These are phyloP conservation scores for Odobenus rosmarus DNA, from an alignment of 2,113 vertebrate species.

Conservation along the genomic window DNA sequence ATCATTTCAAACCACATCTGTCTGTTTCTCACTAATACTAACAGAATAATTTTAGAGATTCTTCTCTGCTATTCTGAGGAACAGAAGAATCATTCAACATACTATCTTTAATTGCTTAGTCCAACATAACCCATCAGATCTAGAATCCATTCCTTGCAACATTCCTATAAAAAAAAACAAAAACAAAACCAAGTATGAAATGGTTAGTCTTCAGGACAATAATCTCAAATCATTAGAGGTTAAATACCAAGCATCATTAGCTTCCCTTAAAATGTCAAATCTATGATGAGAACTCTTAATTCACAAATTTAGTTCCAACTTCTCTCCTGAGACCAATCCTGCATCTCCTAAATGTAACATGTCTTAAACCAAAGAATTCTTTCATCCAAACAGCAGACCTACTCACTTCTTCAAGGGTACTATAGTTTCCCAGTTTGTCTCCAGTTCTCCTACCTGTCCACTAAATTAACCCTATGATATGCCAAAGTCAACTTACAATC, in stretches of 20 bases:
- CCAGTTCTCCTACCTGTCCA: background rate
- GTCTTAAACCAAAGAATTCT: slow-evolving; percentile 13
- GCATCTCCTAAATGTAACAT: background rate
- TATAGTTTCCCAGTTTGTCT: slow-evolving; percentile 11
- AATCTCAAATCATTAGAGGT: background rate
- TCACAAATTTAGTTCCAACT: background rate
- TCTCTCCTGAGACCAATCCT: background rate
- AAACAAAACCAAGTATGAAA: background rate
- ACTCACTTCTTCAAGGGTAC: slow-evolving; percentile 15
- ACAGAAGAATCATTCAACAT: slow-evolving; percentile 41
- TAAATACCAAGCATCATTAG: slow-evolving; percentile 19
- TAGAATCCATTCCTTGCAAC: background rate
- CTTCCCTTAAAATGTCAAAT: slow-evolving; percentile 25
- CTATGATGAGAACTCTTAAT: background rate
- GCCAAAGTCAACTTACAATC: background rate
- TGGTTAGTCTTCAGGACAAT: background rate
- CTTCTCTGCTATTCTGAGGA: background rate
- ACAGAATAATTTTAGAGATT: background rate
- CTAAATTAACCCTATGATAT: background rate
- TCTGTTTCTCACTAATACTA: slow-evolving; percentile 18
- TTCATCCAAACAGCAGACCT: background rate
- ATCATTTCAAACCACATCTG: slow-evolving; percentile 5
- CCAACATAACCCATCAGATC: background rate
- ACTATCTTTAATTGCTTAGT: background rate
- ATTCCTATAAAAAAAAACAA: background rate